Conservation (phyloP, 2,797 vertebrate genomes). For the Eulemur coronatus region DNA sequence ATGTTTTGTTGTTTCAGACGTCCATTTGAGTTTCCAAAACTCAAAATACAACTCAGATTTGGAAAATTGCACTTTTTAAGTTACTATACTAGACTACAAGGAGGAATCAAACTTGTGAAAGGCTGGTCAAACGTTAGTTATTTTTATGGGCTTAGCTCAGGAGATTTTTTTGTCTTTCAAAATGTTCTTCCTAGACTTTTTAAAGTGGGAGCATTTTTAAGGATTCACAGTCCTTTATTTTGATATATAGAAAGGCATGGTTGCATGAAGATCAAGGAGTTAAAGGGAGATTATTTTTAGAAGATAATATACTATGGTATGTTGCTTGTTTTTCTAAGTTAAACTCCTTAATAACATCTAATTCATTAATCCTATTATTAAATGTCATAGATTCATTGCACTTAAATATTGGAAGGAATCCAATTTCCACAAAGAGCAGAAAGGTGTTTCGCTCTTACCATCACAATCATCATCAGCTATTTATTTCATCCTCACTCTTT, state of each 20-base stretch:
- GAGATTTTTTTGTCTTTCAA: conserved; percentile 17
- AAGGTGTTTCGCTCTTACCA: background rate
- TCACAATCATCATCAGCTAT: background rate
- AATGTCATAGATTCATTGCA: background rate
- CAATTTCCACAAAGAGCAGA: background rate
- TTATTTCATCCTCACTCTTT: background rate
- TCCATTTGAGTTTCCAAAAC: conserved; percentile 51
- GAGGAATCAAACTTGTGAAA: conserved; percentile 32
- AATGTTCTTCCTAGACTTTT: background rate
- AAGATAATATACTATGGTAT: background rate
- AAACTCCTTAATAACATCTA: background rate
- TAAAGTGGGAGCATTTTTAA: background rate
- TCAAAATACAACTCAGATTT: conserved; percentile 22
- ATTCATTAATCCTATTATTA: conserved; percentile 33
- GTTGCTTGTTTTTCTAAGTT: background rate
- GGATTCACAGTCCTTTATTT: background rate
- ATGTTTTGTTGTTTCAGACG: conserved; percentile 45
- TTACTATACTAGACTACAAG: background rate
- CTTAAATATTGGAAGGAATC: background rate
- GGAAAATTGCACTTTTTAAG: conserved; percentile 36
- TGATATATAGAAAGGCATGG: background rate
- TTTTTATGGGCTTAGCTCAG: background rate
- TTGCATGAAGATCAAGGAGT: background rate
- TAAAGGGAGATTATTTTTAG: conserved; percentile 36
- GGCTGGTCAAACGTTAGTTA: conserved; percentile 7